Evolutionary conservation across 2,888 invertebrate species (phyloP).

Genomic region (Heliothis peltigera): DNA sequence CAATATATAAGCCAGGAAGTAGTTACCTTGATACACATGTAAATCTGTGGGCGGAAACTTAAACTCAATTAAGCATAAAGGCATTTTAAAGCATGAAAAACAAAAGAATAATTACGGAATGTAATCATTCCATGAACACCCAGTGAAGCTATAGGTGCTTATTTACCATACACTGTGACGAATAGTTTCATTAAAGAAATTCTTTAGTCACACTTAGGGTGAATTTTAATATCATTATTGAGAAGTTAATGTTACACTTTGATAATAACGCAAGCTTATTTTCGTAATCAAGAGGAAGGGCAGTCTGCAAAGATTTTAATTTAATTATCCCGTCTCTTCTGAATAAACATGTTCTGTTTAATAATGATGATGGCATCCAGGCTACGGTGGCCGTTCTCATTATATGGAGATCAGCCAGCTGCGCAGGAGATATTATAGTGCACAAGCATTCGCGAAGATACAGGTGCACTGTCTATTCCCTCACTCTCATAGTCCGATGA

Average conservation of each 20-base stretch:
- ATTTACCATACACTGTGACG: slow-evolving; percentile 27
- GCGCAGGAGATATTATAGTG: no score
- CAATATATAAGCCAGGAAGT: no score
- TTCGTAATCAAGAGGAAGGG: background rate
- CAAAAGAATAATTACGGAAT: background rate
- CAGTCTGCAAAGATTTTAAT: background rate
- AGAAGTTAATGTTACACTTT: slow-evolving; percentile 9
- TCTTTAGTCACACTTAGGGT: slow-evolving; percentile 33
- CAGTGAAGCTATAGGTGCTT: slow-evolving; percentile 14
- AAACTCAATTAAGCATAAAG: background rate
- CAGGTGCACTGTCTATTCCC: no score
- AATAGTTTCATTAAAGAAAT: slow-evolving; percentile 45
- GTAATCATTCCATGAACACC: slow-evolving; percentile 3
- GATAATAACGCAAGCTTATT: slow-evolving; percentile 5
- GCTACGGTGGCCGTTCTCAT: no score
- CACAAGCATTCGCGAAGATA: no score
- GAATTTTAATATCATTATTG: slow-evolving; percentile 11
- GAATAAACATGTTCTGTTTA: no score
- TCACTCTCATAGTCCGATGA: no score
- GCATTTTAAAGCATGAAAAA: slow-evolving; percentile 16
- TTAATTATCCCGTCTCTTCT: no score
- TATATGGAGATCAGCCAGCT: no score
- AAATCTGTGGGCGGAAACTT: no score
- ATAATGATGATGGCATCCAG: no score
- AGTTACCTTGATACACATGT: no score